Conservation (phyloP, 2,113 vertebrate species). For the Megaleporinus macrocephalus region DNA sequence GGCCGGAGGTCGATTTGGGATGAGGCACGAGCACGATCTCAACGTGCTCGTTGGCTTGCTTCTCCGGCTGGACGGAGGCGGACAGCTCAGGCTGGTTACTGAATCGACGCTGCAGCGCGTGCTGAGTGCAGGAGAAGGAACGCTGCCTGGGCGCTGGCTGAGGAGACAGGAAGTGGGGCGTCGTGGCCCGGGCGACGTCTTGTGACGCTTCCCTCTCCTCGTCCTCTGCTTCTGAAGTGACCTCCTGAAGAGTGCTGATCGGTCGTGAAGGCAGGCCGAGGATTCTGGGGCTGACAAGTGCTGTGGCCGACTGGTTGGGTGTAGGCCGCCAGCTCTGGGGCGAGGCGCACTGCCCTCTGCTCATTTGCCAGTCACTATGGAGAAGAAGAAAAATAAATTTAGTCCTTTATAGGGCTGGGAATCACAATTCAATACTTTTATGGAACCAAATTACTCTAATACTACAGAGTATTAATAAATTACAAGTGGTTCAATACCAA, state of each 20-base stretch:
- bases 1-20: constrained; percentile 50
- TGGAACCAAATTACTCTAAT: neutral
- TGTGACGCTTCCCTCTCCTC: constrained; percentile 74
- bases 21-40: constrained; percentile 67
- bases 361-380: constrained; percentile 74
- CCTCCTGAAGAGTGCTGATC: constrained; percentile 80
- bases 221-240: constrained; percentile 77
- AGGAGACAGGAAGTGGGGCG: constrained; percentile 76
- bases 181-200: constrained; percentile 66
- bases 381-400: too few species aligned
- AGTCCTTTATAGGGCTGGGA: too few species aligned
- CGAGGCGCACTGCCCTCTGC: constrained; percentile 66
- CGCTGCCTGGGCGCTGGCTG: constrained; percentile 77
- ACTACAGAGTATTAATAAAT: too few species aligned
- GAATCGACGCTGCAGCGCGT: constrained; percentile 75
- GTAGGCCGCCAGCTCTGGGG: constrained; percentile 77
- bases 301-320: constrained; percentile 76
- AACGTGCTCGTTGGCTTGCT: constrained; percentile 64
- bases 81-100: constrained; percentile 70
- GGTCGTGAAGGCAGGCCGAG: constrained; percentile 76
- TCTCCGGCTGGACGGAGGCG: constrained; percentile 64
- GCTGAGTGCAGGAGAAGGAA: constrained; percentile 82
- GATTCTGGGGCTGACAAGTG: constrained; percentile 77
- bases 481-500: too few species aligned
- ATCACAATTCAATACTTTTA: neutral